Evolutionary conservation across 2,113 vertebrate genomes (phyloP).

Genomic region (Rhinoptilus africanus): DNA sequence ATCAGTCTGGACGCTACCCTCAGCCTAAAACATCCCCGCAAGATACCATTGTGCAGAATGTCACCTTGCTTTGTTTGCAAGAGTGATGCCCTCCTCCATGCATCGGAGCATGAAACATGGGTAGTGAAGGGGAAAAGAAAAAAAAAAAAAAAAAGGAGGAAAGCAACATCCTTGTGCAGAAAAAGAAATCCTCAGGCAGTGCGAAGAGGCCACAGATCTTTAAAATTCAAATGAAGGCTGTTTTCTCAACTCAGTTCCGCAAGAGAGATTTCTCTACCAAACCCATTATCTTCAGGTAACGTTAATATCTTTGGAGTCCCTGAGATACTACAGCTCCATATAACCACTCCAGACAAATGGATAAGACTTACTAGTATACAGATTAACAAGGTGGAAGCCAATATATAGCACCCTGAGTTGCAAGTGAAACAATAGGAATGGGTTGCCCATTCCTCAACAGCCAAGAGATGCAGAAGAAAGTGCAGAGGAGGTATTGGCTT

Average conservation of each 20-base stretch:
- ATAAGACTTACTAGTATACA: neutral
- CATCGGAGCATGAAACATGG: neutral
- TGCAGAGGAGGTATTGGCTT: neutral
- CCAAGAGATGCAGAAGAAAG: neutral
- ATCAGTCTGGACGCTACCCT: neutral
- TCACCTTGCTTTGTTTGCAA: neutral
- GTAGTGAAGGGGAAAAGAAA: rapidly evolving
- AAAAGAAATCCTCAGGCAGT: neutral
- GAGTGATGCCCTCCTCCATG: neutral
- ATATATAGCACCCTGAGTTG: slow-evolving; percentile 28
- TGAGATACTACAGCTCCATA: slow-evolving; percentile 32
- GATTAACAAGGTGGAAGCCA: neutral
- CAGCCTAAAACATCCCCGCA: neutral
- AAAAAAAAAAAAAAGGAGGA: neutral
- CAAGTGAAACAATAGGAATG: neutral
- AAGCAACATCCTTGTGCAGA: neutral
- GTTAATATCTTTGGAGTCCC: neutral
- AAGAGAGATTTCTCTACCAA: neutral
- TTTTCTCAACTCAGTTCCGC: neutral
- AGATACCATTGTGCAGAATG: neutral
- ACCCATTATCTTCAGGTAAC: slow-evolving; percentile 10
- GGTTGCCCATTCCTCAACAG: neutral
- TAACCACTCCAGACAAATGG: neutral
- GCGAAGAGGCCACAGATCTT: neutral
- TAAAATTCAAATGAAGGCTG: neutral